Percentiles rank a stretch among this genome's conserved stretches.
phyloP scores from a whole-genome alignment of 1,140 invertebrate species.

The Sipha flava region DNA sequence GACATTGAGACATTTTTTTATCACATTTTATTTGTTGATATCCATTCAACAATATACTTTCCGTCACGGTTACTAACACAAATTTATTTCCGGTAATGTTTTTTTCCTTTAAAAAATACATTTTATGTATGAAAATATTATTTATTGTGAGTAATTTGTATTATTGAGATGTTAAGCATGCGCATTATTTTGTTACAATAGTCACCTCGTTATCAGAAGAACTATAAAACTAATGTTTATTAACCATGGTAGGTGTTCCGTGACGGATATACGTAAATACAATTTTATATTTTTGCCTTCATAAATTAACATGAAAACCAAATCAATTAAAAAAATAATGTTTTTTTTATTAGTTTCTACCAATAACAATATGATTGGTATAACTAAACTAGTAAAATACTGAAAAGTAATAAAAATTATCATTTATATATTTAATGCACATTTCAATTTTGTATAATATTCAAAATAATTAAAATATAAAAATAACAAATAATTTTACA shows the following conservation, averaged over 20 bases:
- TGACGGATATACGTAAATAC: neutral
- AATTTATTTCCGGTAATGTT: conserved; percentile 22
- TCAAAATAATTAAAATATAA: too few relatives aligned
- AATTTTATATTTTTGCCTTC: neutral
- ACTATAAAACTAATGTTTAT: neutral
- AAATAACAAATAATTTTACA: too few relatives aligned
- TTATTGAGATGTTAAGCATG: conserved; percentile 19
- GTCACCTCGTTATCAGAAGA: neutral
- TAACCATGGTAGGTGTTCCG: neutral
- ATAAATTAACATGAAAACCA: neutral
- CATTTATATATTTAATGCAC: too few relatives aligned
- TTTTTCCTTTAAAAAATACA: conserved; percentile 10
- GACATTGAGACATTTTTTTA: conserved; percentile 31
- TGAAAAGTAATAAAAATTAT: too few relatives aligned
- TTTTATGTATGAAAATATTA: neutral
- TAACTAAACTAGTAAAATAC: too few relatives aligned
- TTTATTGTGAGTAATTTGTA: neutral
- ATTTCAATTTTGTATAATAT: too few relatives aligned
- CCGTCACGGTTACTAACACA: conserved; percentile 16
- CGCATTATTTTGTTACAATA: neutral
- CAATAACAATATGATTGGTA: too few relatives aligned
- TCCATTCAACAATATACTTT: conserved; percentile 14
- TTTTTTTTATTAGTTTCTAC: too few relatives aligned
- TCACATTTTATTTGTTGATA: conserved; percentile 12
- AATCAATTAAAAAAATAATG: neutral